Conservation (phyloP, 2,888 invertebrate species). For the Hirudinaria manillensis region DNA sequence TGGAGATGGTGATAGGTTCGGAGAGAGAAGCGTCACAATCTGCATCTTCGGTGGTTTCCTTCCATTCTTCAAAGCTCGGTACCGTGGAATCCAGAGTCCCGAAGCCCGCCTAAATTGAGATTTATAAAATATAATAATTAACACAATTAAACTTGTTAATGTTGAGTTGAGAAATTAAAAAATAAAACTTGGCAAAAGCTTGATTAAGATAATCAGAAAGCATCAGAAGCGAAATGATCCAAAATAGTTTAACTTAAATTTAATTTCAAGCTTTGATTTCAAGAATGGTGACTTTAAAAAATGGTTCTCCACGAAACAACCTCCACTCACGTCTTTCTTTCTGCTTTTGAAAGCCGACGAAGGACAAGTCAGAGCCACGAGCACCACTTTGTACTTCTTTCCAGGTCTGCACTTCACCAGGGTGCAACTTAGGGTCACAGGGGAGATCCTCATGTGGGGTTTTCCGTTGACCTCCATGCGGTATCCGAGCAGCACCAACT, state of each 20-base stretch:
- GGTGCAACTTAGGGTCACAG: conserved; percentile 51
- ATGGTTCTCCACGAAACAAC: neutral
- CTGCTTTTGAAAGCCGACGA: conserved; percentile 49
- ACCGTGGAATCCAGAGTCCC: neutral
- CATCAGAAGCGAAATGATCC: neutral
- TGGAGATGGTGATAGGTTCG: conserved; percentile 45
- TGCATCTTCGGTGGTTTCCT: conserved; percentile 44
- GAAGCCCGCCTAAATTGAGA: neutral
- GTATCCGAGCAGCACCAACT: conserved; percentile 31
- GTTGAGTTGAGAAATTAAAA: neutral
- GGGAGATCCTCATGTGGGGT: conserved; percentile 49
- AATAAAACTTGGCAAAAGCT: neutral
- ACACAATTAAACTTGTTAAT: too few relatives aligned
- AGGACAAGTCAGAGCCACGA: conserved; percentile 52
- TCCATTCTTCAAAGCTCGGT: conserved; percentile 34
- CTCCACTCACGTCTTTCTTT: conserved; percentile 37
- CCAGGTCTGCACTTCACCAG: conserved; percentile 53
- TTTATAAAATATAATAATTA: neutral
- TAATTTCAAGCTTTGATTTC: neutral
- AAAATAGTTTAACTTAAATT: neutral
- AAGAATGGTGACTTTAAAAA: neutral
- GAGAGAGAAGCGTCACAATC: conserved; percentile 51
- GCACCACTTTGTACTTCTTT: conserved; percentile 49
- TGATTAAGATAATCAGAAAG: neutral
- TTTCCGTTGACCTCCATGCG: conserved; percentile 45